Evolutionary conservation across 1,140 invertebrate genomes (phyloP), one percentile per base, ranked within the genome.

Genomic region (Tetramorium alpestre): DNA sequence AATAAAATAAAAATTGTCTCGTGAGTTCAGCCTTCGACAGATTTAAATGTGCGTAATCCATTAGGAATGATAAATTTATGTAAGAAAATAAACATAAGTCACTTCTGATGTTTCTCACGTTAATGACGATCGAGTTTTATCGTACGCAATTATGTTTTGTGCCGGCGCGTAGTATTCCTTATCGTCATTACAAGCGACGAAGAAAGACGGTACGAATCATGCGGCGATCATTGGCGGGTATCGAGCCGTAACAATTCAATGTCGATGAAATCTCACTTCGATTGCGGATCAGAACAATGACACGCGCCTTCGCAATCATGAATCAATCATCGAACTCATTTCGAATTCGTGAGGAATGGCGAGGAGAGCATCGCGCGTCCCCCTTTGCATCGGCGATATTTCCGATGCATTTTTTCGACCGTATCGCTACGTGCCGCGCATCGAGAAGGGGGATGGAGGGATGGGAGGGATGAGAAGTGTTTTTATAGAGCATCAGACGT

Each of bases 181-280:
- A 44, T 56, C 67, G 22, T 60, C 67, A 11, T 84, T 67, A 38
- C 54, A 10, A 75, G n/a, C 25, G 25, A 75, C 69, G 80, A 84
- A 62, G 69, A 84, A 60, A 84, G 69, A 84, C 80, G 16, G 41
- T 73, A 44, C 80, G 51, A 82, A 84, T 75, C 69, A 47, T 22
- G 69, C 54, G 22, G 70, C 44, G 69, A 75, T 84, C 80, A 84
- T 84, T 84, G 80, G 69, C 70, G 80, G 80, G 80, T 73, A 84
- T 84, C 80, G 80, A 75, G 54, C 69, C 69, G 80, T 84, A 38
- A 84, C 80, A 25, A 73, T 62, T 84, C 80, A 84, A 84, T 84
- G 80, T 84, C 80, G 80, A 84, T 84, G 80, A 84, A 84, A 84
- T 84, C 80, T 84, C 69, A 75, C 80, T 84, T 84, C 54, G 80